Percentiles rank a stretch among this genome's conserved stretches.
phyloP scores from a whole-genome alignment of 2,113 vertebrate species.

The Microtus richardsoni region DNA sequence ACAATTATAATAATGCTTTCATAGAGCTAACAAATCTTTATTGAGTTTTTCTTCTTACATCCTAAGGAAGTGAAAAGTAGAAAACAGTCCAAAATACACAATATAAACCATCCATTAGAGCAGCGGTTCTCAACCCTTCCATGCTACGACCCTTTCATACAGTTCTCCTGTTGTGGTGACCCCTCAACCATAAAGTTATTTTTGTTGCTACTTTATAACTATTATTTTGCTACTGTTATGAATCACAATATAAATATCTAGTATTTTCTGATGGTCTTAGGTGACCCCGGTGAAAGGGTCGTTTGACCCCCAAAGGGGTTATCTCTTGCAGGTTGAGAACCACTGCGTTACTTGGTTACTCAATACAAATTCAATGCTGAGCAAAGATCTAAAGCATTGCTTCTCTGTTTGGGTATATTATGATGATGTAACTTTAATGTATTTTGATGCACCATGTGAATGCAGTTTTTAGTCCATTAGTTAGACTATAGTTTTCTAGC shows the following conservation, averaged over 20 bases:
- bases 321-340: not conserved
- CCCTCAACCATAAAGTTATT: not conserved
- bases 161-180: not conserved
- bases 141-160: not conserved
- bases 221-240: not conserved
- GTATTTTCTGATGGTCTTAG: not conserved
- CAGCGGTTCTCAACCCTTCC: not conserved
- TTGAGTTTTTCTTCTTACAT: not conserved
- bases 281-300: not conserved
- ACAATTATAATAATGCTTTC: conserved; percentile 1
- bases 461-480: not conserved
- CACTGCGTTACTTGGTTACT: not conserved
- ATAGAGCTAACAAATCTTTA: conserved; percentile 11
- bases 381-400: conserved; percentile 27
- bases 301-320: not conserved
- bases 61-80: not conserved
- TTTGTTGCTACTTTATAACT: not conserved
- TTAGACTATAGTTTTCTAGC: conserved; percentile 43
- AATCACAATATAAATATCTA: not conserved
- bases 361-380: conserved; percentile 3
- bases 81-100: conserved; percentile 34
- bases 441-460: not conserved
- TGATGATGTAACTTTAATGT: conserved; percentile 32
- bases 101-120: not conserved
- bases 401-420: conserved; percentile 1